Evolutionary conservation across 2,797 vertebrate species (phyloP).

Genomic region (Echeneis naucrates): DNA sequence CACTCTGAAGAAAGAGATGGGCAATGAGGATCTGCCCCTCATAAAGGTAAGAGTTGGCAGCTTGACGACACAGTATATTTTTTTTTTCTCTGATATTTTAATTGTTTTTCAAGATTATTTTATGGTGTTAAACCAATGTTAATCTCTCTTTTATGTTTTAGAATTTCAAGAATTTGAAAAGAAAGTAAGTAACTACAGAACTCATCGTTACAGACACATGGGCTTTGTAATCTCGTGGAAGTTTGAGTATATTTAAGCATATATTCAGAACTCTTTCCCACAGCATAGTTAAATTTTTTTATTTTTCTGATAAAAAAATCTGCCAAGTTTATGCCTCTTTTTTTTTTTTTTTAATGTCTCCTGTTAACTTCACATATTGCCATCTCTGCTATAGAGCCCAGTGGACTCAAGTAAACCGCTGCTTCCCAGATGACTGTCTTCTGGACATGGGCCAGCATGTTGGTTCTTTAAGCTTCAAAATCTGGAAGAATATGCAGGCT

Average conservation of each 20-base stretch:
- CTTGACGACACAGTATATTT: neutral
- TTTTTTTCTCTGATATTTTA: neutral
- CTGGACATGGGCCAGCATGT: conserved; percentile 80
- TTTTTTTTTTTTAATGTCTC: neutral
- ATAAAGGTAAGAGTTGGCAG: conserved; percentile 48
- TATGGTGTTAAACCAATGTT: conserved; percentile 1
- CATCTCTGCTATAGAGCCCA: conserved; percentile 70
- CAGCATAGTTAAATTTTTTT: neutral
- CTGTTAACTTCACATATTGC: conserved; percentile 8
- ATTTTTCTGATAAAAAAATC: no score
- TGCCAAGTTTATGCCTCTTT: neutral
- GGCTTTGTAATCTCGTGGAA: neutral
- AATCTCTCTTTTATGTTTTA: conserved; percentile 53
- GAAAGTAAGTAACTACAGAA: conserved; percentile 71
- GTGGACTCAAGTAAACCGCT: conserved; percentile 73
- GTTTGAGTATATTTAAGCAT: neutral
- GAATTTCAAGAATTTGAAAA: conserved; percentile 83
- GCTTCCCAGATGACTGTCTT: conserved; percentile 52
- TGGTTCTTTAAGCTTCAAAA: conserved; percentile 79
- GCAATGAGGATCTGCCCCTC: conserved; percentile 75
- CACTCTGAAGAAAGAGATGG: conserved; percentile 78
- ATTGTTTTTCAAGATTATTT: neutral
- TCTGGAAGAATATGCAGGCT: conserved; percentile 82
- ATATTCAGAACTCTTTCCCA: neutral
- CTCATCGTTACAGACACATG: neutral